Base-by-base conservation (phyloP, 2,797 vertebrate genomes). In the Pteropus rufus region DNA sequence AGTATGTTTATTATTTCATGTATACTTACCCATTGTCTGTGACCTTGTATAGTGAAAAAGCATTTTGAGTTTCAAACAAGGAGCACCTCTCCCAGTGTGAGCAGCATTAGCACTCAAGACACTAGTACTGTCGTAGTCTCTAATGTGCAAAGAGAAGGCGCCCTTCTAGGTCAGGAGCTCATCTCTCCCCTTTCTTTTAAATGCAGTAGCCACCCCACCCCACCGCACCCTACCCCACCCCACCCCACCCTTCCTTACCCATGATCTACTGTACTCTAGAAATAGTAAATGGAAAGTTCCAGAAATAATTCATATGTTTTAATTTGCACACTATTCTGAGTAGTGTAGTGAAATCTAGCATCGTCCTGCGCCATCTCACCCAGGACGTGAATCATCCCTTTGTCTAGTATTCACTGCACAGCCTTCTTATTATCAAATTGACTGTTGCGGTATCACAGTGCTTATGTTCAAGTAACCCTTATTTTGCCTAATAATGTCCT, bases 1-100 rank as follows among this genome's bases (percentile, higher is more conserved):
- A 89, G 1, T 84, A n/a, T n/a, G 36, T n/a, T 91, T 8, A 75
- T 96, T 79, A 94, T 79, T 92, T 92, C 64, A 52, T 67, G 11
- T 95, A 31, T 60, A 58, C 70, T 80, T 82, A 76, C 29, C 49
- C 49, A 49, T 1, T 49, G 49, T 49, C 49, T 49, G 5, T 70
- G 34, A 91, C 36, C 41, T 84, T 83, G 36, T n/a, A 49, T 88
- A 65, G 58, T 54, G 65, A 62, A 89, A 62, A 29, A 18, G 15
- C 41, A 60, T 76, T 73, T 77, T 83, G 76, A 64, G 23, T 88
- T 70, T 77, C 72, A 79, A 44, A 79, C 19, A 56, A 88, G 29
- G 56, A 82, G 10, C 2, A 31, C 6, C 26, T 41, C 39, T 89
- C 79, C 7, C 65, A 26, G 8, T 60, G 41, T 10, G 56, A 62